Evolutionary conservation across 2,113 vertebrate genomes (phyloP), one percentile per base, ranked within the genome.

Genomic region (Herpetotheres cachinnans): DNA sequence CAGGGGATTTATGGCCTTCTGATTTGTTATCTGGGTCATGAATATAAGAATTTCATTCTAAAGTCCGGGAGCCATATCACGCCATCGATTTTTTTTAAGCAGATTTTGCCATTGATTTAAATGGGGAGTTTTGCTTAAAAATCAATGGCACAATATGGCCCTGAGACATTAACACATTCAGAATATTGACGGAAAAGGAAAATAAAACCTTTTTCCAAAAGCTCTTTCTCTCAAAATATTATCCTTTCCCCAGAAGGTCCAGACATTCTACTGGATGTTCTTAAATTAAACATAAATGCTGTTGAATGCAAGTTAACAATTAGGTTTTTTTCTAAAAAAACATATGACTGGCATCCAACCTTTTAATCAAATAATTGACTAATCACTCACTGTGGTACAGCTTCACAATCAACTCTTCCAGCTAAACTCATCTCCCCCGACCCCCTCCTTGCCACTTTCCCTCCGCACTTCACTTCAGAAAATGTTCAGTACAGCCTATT

Each of bases 341-440:
- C 81, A 82, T 96, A 97, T 94, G 96, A 96, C 74, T 95, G 67
- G 52, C 94, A 86, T 96, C 85, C 91, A 96, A 96, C 70, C 82
- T 98, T 98, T 99, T 99, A 98, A 99, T 99, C 98, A 99, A 98
- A 99, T 98, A 99, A 98, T 99, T 99, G 98, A 98, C 98, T 98
- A 97, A 99, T 98, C 98, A 97, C 97, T 98, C 97, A 86, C 97
- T 96, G 94, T 96, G 96, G 97, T 95, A 95, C 96, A 97, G 97
- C 95, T 97, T 98, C 97, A 97, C 97, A 97, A 97, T 98, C 98
- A 98, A 97, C 97, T 93, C 89, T 96, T 98, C 94, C 97, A 96
- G 97, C 98, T 98, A 98, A 92, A 95, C 90, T 90, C 73, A 62
- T 90, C 56, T 82, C 40, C n/a, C 76, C 49, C 74, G 44, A 52